These are phyloP conservation scores for Larimichthys polyactis DNA, from an alignment of 2,113 vertebrate genomes.

Conservation along the genomic window DNA sequence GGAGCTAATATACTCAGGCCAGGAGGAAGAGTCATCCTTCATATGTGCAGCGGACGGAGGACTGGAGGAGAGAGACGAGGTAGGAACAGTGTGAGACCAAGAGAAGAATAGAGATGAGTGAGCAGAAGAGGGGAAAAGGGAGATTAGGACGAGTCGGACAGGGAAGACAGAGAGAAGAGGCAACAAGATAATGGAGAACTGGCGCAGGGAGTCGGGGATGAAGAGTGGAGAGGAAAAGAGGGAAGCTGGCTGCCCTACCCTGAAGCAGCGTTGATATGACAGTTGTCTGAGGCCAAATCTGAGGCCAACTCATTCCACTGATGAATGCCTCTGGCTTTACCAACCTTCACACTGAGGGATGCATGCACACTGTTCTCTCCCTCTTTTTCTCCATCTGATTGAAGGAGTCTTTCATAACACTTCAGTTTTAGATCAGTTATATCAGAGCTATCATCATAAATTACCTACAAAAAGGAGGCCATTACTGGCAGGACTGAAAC, in stretches of 20 bases:
- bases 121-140: conserved; percentile 23
- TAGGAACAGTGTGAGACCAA: conserved; percentile 42
- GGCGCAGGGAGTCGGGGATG: conserved; percentile 45
- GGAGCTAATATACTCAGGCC: conserved; percentile 70
- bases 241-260: conserved; percentile 57
- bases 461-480: conserved; percentile 13
- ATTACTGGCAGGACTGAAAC: conserved; percentile 41
- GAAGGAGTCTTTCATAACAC: conserved; percentile 30
- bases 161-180: conserved; percentile 51
- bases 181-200: conserved; percentile 62
- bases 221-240: conserved; percentile 34
- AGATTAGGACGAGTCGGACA: conserved; percentile 63
- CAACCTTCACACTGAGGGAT: conserved; percentile 65
- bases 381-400: conserved; percentile 18
- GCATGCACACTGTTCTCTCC: conserved; percentile 28
- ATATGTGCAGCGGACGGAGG: conserved; percentile 53
- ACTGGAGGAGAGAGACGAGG: conserved; percentile 34
- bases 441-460: conserved; percentile 25
- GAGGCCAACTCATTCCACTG: conserved; percentile 72
- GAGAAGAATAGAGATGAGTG: conserved; percentile 57
- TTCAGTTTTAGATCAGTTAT: conserved; percentile 48
- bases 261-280: conserved; percentile 67
- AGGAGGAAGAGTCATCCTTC: conserved; percentile 76
- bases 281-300: conserved; percentile 71
- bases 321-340: conserved; percentile 72